Conservation (phyloP, 2,797 vertebrate species). For the Epinephelus coioides region DNA sequence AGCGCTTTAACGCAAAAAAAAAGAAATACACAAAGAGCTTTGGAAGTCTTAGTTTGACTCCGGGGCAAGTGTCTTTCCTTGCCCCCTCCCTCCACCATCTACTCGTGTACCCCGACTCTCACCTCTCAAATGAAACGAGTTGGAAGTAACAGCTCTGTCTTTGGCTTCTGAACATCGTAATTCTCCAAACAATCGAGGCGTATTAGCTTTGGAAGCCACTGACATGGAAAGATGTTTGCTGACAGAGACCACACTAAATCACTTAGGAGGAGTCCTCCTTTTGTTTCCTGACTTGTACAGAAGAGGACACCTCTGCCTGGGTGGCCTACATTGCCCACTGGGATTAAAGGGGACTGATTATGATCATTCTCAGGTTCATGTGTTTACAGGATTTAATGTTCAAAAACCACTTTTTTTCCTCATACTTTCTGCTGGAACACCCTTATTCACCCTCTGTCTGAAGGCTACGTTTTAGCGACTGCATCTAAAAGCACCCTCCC, state of each 20-base stretch:
- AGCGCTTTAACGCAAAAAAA: slow-evolving; percentile 49
- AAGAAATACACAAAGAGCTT: slow-evolving; percentile 60
- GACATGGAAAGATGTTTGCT: slow-evolving; percentile 90
- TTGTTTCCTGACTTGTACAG: slow-evolving; percentile 54
- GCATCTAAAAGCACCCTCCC: no score
- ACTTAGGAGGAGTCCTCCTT: slow-evolving; percentile 65
- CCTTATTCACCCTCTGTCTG: no score
- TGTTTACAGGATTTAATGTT: no score
- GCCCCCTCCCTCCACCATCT: neutral
- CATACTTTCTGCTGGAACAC: no score
- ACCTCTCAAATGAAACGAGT: slow-evolving; percentile 86
- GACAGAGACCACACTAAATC: slow-evolving; percentile 88
- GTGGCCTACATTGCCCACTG: slow-evolving; percentile 59
- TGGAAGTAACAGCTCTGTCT: slow-evolving; percentile 89
- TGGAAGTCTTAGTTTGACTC: slow-evolving; percentile 65
- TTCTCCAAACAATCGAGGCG: slow-evolving; percentile 86
- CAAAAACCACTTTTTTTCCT: no score
- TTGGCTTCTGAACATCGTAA: slow-evolving; percentile 87
- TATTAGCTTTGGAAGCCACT: slow-evolving; percentile 89
- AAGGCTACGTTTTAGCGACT: no score
- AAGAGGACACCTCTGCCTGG: slow-evolving; percentile 55
- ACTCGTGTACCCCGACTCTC: slow-evolving; percentile 53
- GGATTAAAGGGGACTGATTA: slow-evolving; percentile 8
- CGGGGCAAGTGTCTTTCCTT: slow-evolving; percentile 55
- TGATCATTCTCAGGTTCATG: no score